Evolutionary conservation across 2,113 vertebrate genomes (phyloP), one percentile per base, ranked within the genome.

Genomic region (Colistium nudipinnis): DNA sequence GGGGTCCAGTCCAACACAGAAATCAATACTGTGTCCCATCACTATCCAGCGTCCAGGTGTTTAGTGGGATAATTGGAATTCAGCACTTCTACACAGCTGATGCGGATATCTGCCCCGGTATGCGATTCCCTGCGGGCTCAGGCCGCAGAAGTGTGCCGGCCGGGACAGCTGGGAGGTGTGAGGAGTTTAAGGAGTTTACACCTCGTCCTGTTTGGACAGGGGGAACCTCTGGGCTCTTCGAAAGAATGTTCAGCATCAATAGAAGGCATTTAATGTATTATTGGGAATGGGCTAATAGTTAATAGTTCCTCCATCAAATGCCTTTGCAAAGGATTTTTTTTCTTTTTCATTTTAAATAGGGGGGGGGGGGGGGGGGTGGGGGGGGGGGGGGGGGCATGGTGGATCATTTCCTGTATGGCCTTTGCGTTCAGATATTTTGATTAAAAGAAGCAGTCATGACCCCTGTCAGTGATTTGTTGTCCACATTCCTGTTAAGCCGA

Each of bases 161-260:
- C n/a, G 30, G 36, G 62, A 47, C 81, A 86, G 88, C 91, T 27
- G 76, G 45, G 74, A 90, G 61, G 92, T 90, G 88, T 63, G 60
- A 91, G 70, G 73, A 67, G 67, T 88, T 94, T 77, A 74, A 91
- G 70, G 73, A 67, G 67, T 88, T 94, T 77, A 74, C 93, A 90
- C 93, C 80, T 89, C 45, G 1, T 56, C 43, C 56, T 94, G 90
- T 94, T 93, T 94, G 80, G 89, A 93, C 91, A 93, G 89, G 84
- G 88, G 70, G 90, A 91, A 91, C 59, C 24, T 48, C n/a, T n/a
- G n/a, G 13, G 22, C 62, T 49, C 31, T 1, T 1, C 36, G 22
- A 30, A 35, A 74, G 24, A 67, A 54, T 54, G 25, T 48, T 13
- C 17, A 45, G 27, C 51, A 43, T 11, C 49, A 49, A 27, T 11